Evolutionary conservation across 30 jellyfish, hydroid and myxozoan genomes (phyloP), one percentile per base, ranked within the genome.

Genomic region (Rhopilema esculentum): DNA sequence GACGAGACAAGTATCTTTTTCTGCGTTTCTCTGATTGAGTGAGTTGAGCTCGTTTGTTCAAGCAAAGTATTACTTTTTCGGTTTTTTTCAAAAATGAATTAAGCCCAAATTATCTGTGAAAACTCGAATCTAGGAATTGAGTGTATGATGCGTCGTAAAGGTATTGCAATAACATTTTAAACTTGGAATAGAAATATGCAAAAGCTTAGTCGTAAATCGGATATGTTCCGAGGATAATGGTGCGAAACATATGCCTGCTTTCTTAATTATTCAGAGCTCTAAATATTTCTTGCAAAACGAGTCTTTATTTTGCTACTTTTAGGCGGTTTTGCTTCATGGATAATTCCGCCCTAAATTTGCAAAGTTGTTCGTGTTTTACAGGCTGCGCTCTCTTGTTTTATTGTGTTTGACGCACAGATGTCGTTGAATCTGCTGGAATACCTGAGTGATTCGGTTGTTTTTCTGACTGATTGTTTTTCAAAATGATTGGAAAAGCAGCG

Each of bases 1-100:
- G 18, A 22, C 31, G 62, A 63, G 82, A 61, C 48, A 40, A 84
- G 93, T 84, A 84, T 84, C 93, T 49, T 84, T 83, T 84, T 32
- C n/a, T 24, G 21, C 24, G 27, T 31, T 74, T 15, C 1, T 1
- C 49, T 25, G 16, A 63, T 19, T 63, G 8, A 2, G 27, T 1
- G n/a, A 2, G 20, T 51, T 15, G 67, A 51, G 15, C 18, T 69
- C 27, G 1, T 7, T 69, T 27, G 19, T 21, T 12, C 31, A 7
- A 16, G 29, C 7, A 28, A 21, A 4, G 53, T 21, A 21, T 19
- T 21, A 21, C 17, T 17, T 7, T 63, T n/a, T 7, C 30, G 7
- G 17, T 7, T 2, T 63, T 7, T 20, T 19, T 20, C 16, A 63
- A 24, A 19, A 2, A 4, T 19, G 29, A 19, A 63, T 63, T n/a